Base-by-base conservation (phyloP, 2,113 vertebrate species). In the Oncorhynchus nerka region DNA sequence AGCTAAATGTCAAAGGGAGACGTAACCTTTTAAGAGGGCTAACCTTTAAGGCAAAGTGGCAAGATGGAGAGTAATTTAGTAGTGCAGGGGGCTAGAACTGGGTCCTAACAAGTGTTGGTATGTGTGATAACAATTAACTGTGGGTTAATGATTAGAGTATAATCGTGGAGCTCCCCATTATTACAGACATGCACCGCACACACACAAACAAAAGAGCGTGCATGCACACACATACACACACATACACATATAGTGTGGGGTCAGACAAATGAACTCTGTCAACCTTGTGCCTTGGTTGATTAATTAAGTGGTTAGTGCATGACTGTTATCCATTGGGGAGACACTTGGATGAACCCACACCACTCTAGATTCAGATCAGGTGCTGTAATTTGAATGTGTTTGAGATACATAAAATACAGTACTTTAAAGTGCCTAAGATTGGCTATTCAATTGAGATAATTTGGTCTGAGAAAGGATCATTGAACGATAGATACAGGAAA, bases 1-100 rank as follows among this genome's bases (percentile, higher is more conserved):
- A 73, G 79, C 75, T 51, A 91, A 92, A 91, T 91, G 91, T 88
- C 91, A 91, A 77, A 20, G 16, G 64, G 84, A 78, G 81, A 72
- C 15, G 81, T 86, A 82, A 91, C 91, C 91, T 92, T 91, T 88
- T 48, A 68, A 49, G 57, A 11, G 65, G 67, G 75, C 71, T 87
- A 85, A 89, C 88, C 87, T 92, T 91, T 90, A 70, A 86, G 74
- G 82, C 84, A 75, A 68, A 20, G 79, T 57, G 68, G 70, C 70
- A 61, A 76, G 81, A 86, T 77, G 77, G 76, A 83, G 86, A 83
- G 86, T 72, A 61, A 75, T 82, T 86, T 75, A 75, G 66, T 51
- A 26, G 74, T 51, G 81, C 15, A 34, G 73, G 75, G 51, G 73
- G 81, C 80, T 15, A 55, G 68, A 11, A 73, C 68, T 49, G 81